Base-by-base conservation (phyloP, 2,113 vertebrate genomes). In the Coptodon bakossiorum region DNA sequence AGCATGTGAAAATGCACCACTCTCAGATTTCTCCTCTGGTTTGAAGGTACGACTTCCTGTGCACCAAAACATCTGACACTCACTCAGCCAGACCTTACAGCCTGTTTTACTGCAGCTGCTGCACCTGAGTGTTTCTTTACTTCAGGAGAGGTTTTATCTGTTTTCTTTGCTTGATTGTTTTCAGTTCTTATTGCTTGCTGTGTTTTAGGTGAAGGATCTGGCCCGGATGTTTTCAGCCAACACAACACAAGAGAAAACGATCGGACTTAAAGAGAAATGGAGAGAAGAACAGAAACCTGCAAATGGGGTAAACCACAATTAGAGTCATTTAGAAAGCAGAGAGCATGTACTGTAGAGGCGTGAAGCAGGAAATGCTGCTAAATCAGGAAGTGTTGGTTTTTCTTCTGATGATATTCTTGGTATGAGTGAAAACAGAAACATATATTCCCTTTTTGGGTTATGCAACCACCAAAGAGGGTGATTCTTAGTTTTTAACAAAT, bases 131-230 rank as follows among this genome's bases (percentile, higher is more conserved):
- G 71, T 78, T 31, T 78, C 45, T n/a, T 78, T 78, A 50, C 43
- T 50, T 0, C 10, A 31, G 24, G 1, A 31, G 14, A 78, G 16
- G 29, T 27, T 38, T 54, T 0, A 38, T 52, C 6, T 4, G 2
- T 11, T 36, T 50, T 66, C 12, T 48, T 82, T 22, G 22, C 13
- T 4, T 85, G 5, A 27, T 24, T 24, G 31, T 22, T 24, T 22
- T 22, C 13, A 61, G 16, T 36, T 83, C 2, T 83, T 8, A 76
- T 8, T 40, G 22, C 59, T 38, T 16, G 4, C 50, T 38, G 12
- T 48, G n/a, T 86, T 84, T 57, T 82, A 91, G 90, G 90, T 91
- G 63, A 91, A 91, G 22, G 76, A 91, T 6, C 63, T 89, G 84
- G 84, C 52, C 10, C 19, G 5, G 66, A 84, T 81, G 84, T 89